These are phyloP conservation scores for Tetrapedia diversipes DNA, from an alignment of 2,888 invertebrate genomes.

Conservation along the genomic window DNA sequence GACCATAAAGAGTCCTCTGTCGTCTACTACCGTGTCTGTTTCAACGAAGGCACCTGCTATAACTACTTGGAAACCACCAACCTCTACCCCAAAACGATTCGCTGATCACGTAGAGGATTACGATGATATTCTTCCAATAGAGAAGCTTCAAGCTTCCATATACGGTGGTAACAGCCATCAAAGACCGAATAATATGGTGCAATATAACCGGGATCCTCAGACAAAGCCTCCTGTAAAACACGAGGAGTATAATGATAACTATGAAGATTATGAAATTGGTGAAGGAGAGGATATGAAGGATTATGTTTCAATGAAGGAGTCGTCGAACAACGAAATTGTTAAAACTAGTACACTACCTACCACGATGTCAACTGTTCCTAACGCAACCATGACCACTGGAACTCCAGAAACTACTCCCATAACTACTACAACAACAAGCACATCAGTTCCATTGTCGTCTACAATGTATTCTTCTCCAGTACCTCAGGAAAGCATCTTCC, in stretches of 20 bases:
- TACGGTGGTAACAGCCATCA: constrained; percentile 45
- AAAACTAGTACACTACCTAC: constrained; percentile 38
- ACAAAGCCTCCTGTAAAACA: constrained; percentile 55
- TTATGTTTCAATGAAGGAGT: constrained; percentile 45
- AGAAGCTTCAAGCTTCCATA: constrained; percentile 69
- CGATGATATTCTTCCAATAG: constrained; percentile 71
- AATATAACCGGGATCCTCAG: constrained; percentile 27
- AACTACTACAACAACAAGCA: constrained; percentile 6
- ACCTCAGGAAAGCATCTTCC: constrained; percentile 25
- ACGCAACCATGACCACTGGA: constrained; percentile 13
- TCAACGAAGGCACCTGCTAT: constrained; percentile 76
- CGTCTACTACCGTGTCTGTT: constrained; percentile 59
- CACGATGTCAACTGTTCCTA: not conserved
- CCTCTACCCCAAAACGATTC: constrained; percentile 53
- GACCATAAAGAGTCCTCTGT: constrained; percentile 44
- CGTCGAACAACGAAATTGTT: constrained; percentile 33
- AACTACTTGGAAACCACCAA: constrained; percentile 80
- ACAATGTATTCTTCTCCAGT: not conserved
- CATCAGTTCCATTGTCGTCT: constrained; percentile 3
- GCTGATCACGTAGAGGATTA: constrained; percentile 54
- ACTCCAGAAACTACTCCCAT: not conserved
- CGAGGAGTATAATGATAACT: constrained; percentile 81
- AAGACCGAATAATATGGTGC: constrained; percentile 53
- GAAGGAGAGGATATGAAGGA: constrained; percentile 51
- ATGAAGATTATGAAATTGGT: constrained; percentile 76